Evolutionary conservation across 2,797 vertebrate species (phyloP), one percentile per base, ranked within the genome.

Genomic region (Myioborus melanocephalus): DNA sequence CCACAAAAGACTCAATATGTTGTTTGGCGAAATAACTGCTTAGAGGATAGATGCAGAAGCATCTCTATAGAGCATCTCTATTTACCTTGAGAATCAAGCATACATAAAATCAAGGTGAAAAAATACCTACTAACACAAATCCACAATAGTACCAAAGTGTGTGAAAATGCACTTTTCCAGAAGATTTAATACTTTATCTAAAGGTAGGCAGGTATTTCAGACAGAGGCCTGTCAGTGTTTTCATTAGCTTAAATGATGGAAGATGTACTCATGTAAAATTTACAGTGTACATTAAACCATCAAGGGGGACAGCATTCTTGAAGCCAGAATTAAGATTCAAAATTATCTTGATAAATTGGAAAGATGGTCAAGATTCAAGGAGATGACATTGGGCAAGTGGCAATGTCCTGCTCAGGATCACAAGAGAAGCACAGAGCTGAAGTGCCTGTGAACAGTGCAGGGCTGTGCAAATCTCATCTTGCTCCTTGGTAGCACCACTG

Each of bases 181-280:
- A 82, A 89, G 71, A 92, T 83, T 56, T 81, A 83, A 64, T 88
- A 78, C 49, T 84, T 70, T 68, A 27, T 83, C 10, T 71, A 68
- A 68, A 90, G 20, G 30, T 59, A 37, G 35, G 57, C 57, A 75
- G 46, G 43, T 65, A 41, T 78, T 83, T 93, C 76, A 83, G 72
- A 75, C 16, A 73, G 79, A 57, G 13, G 20, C 44, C 50, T 90
- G 72, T 34, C 90, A 75, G 23, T 44, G 32, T 43, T 81, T 94
- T 90, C 73, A 81, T 91, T 90, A 81, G 88, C 49, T 94, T 61
- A 81, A 94, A 88, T 69, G 85, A 93, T 81, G n/a, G 80, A 93
- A 86, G 76, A 50, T 21, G 10, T 60, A 49, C 53, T 88, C 50
- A 6, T 35, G 10, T 68, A 65, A 71, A 94, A 93, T 88, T 81